Percentiles rank a stretch among this genome's conserved stretches.
Evolutionary conservation across 2,797 vertebrate species (phyloP).

Genomic region (Dicrostonyx torquatus): DNA sequence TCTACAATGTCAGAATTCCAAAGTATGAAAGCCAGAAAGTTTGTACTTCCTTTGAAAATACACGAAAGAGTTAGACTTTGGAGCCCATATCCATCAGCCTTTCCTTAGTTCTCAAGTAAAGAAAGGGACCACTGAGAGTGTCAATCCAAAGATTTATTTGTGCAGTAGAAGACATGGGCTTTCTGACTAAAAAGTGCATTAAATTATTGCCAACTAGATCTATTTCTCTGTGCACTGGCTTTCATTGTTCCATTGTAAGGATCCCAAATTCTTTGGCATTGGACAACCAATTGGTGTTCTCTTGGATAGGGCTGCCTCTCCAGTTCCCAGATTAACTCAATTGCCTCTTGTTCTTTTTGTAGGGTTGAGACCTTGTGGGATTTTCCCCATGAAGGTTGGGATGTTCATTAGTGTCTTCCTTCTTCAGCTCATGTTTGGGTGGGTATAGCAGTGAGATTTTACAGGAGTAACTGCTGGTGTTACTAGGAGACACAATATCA

Average conservation of each 20-base stretch:
- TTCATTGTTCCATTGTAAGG: not conserved
- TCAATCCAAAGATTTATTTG: slow-evolving; percentile 30
- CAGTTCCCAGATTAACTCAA: not conserved
- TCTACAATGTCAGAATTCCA: slow-evolving; percentile 25
- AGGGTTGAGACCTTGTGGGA: not conserved
- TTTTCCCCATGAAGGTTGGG: not conserved
- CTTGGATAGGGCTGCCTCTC: not conserved
- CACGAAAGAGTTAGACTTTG: not conserved
- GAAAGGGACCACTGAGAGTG: not conserved
- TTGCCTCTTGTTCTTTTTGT: not conserved
- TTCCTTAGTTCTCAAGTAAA: not conserved
- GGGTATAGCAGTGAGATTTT: not conserved
- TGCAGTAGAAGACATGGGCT: not conserved
- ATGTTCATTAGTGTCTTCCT: not conserved
- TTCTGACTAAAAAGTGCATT: slow-evolving; percentile 32
- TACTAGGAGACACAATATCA: not conserved
- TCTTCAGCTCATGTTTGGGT: not conserved
- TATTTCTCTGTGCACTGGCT: not conserved
- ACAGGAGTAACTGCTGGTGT: not conserved
- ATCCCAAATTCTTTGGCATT: not conserved
- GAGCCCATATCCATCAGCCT: not conserved
- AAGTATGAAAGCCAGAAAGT: slow-evolving; percentile 50
- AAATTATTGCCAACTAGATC: not conserved
- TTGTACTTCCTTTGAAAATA: not conserved
- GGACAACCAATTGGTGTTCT: not conserved